Evolutionary conservation across 2,113 vertebrate genomes (phyloP), one percentile per base, ranked within the genome.

Genomic region (Arizona elegans): DNA sequence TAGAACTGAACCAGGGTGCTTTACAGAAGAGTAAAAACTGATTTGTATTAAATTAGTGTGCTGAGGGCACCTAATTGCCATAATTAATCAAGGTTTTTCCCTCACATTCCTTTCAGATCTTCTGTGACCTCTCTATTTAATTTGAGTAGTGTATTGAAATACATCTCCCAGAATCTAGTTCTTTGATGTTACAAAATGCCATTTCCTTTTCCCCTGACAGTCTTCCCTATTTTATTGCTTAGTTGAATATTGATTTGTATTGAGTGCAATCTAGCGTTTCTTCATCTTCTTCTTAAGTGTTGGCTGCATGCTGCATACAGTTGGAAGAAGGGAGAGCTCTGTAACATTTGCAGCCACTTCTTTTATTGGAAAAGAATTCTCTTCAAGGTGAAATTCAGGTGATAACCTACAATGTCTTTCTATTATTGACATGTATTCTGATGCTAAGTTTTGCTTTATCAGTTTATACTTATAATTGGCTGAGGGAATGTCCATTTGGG

Each of bases 221-320:
- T 96, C 54, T 86, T 94, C 86, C 55, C 70, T 92, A 21, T 94
- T 92, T n/a, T 86, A 56, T 21, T 19, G 24, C 90, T 94, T 95
- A 92, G 58, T 93, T 81, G 56, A 91, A 94, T 58, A 89, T 81
- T 91, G 15, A 91, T n/a, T 81, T 19, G 26, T 91, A 89, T 91
- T 8, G 90, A 92, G 91, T 53, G 87, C 26, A 6, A 50, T 1
- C 0, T 0, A 47, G 56, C 92, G 29, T 86, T 87, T 58, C 90
- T 92, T 26, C 11, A 52, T 88, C 0, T 90, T 93, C 1, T 89
- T 92, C 47, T 50, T 13, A 87, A 93, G 33, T 56, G 50, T 94
- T 26, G 86, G 24, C 52, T 24, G 86, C 53, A 56, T 56, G 93
- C 56, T 47, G 81, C 5, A 88, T 47, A 86, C 3, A 81, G 43